Evolutionary conservation across 2,113 vertebrate species (phyloP).

Genomic region (Neotragus pygmaeus): DNA sequence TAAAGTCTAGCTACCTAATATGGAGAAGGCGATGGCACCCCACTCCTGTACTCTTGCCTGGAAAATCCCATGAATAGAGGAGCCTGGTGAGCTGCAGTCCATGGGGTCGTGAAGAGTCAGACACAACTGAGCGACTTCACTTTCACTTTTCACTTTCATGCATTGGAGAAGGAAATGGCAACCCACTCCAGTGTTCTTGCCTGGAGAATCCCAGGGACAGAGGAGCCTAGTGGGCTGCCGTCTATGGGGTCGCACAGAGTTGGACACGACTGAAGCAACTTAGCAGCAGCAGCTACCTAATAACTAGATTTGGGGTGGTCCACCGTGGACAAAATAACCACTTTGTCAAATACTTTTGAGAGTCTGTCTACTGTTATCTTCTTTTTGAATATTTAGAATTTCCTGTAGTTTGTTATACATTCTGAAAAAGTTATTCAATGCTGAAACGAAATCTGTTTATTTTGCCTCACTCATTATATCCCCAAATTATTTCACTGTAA

Average conservation of each 20-base stretch:
- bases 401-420: not conserved
- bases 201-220: no score
- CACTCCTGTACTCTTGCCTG: no score
- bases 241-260: no score
- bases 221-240: no score
- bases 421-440: not conserved
- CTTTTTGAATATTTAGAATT: not conserved
- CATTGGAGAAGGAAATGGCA: no score
- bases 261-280: no score
- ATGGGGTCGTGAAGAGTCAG: fast-evolving
- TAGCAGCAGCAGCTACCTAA: not conserved
- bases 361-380: not conserved
- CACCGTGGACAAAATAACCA: not conserved
- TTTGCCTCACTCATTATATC: not conserved
- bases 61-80: no score
- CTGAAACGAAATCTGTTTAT: not conserved
- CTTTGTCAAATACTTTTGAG: not conserved
- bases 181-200: no score
- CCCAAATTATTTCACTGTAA: not conserved
- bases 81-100: no score
- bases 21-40: no score
- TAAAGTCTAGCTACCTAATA: not conserved
- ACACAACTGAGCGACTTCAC: no score
- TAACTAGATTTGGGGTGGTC: not conserved
- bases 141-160: no score